Base-by-base conservation (phyloP, 2,113 vertebrate genomes). In the Alligator mississippiensis region DNA sequence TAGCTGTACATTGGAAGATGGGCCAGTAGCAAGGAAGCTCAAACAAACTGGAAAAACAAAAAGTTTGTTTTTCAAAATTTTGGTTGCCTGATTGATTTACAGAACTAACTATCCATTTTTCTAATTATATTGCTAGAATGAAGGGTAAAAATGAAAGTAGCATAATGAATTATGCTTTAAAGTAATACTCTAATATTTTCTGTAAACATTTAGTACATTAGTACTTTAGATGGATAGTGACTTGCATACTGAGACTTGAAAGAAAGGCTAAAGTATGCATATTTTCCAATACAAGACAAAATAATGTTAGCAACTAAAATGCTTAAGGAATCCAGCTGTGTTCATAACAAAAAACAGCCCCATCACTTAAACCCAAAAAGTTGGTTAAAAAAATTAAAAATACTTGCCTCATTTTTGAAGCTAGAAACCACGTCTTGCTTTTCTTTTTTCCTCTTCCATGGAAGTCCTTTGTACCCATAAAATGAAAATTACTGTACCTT, bases 381-480 rank as follows among this genome's bases (percentile, higher is more conserved):
- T 27, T 64, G 34, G 27, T 80, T 89, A 60, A 77, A 84, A 1
- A 28, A 80, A 24, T 25, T 28, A 58, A 54, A 10, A 27, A 24
- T 1, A 11, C 0, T 59, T 1, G 10, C 28, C 38, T 77, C 16
- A 12, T 22, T 1, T 79, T 68, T 27, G 9, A 8, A 47, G 55
- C n/a, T 2, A 15, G 3, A 66, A 92, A 9, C 17, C 30, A 14
- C 19, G 62, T 60, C 77, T 74, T 85, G 82, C 1, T 22, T 77
- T 68, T 63, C 16, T 59, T 54, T 58, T 77, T 25, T 15, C 24
- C 24, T 22, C 22, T 4, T 25, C 25, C 25, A 27, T 27, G 24
- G 6, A 6, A 74, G 21, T 72, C 3, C 0, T 84, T 81, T 2
- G 0, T 18, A 61, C 4, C 0, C 11, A 4, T 22, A 11, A 1